Base-by-base conservation (phyloP, 2,113 vertebrate genomes). In the Petromus typicus region DNA sequence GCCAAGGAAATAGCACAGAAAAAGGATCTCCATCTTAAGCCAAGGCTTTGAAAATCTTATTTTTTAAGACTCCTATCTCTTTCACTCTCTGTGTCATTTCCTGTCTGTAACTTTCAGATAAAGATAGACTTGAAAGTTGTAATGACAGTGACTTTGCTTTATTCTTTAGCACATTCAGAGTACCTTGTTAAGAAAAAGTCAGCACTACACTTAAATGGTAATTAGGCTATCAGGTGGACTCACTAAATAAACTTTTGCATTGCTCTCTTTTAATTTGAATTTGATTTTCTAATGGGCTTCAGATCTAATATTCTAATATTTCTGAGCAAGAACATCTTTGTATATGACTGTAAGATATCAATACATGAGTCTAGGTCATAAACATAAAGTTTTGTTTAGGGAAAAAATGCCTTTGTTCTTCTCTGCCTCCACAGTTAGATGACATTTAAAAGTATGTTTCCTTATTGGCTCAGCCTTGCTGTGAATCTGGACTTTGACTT, bases 71-170 rank as follows among this genome's bases (percentile, higher is more conserved):
- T 89, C 32, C n/a, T 63, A 63, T 96, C 94, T 94, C 75, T 32
- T 59, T 95, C 66, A 85, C 34, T 25, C 87, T 91, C 95, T 95
- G 3, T 84, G 71, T 86, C 76, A 90, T 92, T 94, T 96, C 84
- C 93, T 94, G 75, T 73, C 86, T 89, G 43, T 95, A 92, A 89
- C 83, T 75, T 95, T 95, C 92, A 95, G 92, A 96, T 95, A 97
- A 95, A 95, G 73, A 71, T 88, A 83, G 90, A 86, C 69, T 93
- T 90, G 86, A 91, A 95, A 95, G 61, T 86, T 61, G 48, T 86
- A 45, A 48, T 92, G 88, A 95, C 27, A 84, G 40, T 79, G 64
- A 92, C 88, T 88, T 90, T 61, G n/a, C 48, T 89, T 71, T 97
- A 56, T 97, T 96, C 57, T 91, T 90, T 92, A 57, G 56, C 67